phyloP scores from a whole-genome alignment of 2,888 invertebrate genomes.

The Apamea crenata region DNA sequence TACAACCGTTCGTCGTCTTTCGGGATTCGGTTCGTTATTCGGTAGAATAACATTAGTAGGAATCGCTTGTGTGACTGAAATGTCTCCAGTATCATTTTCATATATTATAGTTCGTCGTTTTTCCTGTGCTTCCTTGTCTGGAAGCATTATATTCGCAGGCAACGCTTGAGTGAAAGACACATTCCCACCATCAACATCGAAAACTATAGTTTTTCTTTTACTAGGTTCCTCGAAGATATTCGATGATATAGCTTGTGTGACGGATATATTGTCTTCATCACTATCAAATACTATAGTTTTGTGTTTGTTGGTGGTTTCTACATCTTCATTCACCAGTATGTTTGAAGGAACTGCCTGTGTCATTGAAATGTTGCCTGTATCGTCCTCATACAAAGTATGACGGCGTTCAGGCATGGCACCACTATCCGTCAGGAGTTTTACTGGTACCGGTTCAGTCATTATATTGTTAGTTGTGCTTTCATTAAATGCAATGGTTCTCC shows the following conservation, averaged over 20 bases:
- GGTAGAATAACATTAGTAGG: slow-evolving; percentile 52
- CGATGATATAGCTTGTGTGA: slow-evolving; percentile 71
- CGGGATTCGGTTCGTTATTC: slow-evolving; percentile 1
- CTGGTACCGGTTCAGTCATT: slow-evolving; percentile 48
- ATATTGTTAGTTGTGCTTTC: slow-evolving; percentile 68
- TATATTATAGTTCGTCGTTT: slow-evolving; percentile 59
- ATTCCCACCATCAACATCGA: slow-evolving; percentile 59
- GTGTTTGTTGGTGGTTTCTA: neutral
- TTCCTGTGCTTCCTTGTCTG: slow-evolving; percentile 25
- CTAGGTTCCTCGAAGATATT: slow-evolving; percentile 47
- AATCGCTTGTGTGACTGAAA: slow-evolving; percentile 65
- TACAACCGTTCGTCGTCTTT: slow-evolving; percentile 27
- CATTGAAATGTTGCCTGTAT: slow-evolving; percentile 54
- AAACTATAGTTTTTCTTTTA: slow-evolving; percentile 63
- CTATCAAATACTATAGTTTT: slow-evolving; percentile 52
- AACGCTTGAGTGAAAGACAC: slow-evolving; percentile 70
- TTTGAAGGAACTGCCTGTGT: slow-evolving; percentile 60
- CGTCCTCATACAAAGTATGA: slow-evolving; percentile 42
- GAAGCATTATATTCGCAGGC: slow-evolving; percentile 40
- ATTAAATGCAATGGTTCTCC: slow-evolving; percentile 69
- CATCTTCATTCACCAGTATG: slow-evolving; percentile 30
- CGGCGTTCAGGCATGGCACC: neutral
- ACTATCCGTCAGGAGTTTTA: slow-evolving; percentile 17
- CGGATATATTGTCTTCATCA: slow-evolving; percentile 69
- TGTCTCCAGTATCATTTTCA: slow-evolving; percentile 60